A percentile compares a stretch with the other conserved stretches of the same genome.
These are phyloP conservation scores for Chaenodraco wilsoni DNA, from an alignment of 2,797 vertebrate genomes.

Conservation along the genomic window DNA sequence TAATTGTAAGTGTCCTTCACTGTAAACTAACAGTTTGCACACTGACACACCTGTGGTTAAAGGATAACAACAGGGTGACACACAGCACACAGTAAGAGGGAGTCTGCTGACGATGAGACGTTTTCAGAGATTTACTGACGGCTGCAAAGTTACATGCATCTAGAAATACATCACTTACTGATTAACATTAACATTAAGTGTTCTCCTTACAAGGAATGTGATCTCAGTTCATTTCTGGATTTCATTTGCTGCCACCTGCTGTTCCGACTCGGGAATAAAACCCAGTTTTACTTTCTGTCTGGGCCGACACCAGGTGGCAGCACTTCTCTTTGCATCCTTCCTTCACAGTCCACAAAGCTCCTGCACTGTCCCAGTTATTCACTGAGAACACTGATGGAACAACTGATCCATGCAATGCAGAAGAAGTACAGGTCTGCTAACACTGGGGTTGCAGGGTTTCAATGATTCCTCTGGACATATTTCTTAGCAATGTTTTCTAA, in stretches of 20 bases:
- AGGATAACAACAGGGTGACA: slow-evolving; percentile 35
- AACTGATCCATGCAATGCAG: slow-evolving; percentile 14
- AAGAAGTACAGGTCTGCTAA: background rate
- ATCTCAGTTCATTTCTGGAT: background rate
- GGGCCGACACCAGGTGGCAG: slow-evolving; percentile 67
- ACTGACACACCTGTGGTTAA: slow-evolving; percentile 43
- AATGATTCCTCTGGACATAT: background rate
- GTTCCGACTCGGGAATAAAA: slow-evolving; percentile 2
- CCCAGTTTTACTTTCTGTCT: background rate
- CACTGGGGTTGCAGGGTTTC: background rate
- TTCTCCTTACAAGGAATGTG: background rate
- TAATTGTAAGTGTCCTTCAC: background rate
- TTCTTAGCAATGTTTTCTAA: background rate
- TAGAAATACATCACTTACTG: background rate
- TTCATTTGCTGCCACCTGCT: slow-evolving; percentile 70
- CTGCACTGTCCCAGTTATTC: background rate
- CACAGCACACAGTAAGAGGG: slow-evolving; percentile 1
- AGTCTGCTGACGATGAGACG: background rate
- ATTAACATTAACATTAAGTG: background rate
- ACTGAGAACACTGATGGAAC: background rate
- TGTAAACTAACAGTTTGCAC: slow-evolving; percentile 2
- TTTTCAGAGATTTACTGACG: slow-evolving; percentile 26
- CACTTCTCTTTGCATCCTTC: slow-evolving; percentile 32
- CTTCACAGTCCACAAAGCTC: background rate
- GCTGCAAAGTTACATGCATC: background rate